These are phyloP conservation scores for Diachasma alloeum DNA, from an alignment of 1,140 invertebrate species.

Conservation along the genomic window DNA sequence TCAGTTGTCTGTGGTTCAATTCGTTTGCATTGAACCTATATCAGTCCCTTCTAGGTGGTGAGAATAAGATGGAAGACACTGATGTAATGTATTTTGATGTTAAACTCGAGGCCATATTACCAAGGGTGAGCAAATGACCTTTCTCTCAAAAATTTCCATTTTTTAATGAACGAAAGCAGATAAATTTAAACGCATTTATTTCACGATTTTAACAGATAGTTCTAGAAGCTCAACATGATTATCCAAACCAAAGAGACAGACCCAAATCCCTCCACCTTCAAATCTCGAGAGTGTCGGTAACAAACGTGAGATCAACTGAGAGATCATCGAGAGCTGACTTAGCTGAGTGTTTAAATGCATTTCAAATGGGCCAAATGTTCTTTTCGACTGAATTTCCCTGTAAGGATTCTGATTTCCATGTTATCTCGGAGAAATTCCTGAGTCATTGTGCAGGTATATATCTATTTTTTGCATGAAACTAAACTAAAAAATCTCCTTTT, in stretches of 20 bases:
- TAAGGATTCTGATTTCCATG: conserved; percentile 69
- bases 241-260: conserved; percentile 79
- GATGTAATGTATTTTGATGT: conserved; percentile 82
- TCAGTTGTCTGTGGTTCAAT: conserved; percentile 91
- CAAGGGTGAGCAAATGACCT: conserved; percentile 72
- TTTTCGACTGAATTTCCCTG: conserved; percentile 79
- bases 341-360: conserved; percentile 75
- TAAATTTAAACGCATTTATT: background rate
- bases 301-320: conserved; percentile 79
- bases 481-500: no score
- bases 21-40: conserved; percentile 90
- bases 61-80: conserved; percentile 45
- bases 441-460: conserved; percentile 76
- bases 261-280: conserved; percentile 84
- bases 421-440: conserved; percentile 80
- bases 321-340: conserved; percentile 76
- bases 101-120: conserved; percentile 89
- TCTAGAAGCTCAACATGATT: conserved; percentile 75
- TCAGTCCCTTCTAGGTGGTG: conserved; percentile 72
- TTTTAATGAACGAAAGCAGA: background rate
- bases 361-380: conserved; percentile 78
- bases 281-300: conserved; percentile 80
- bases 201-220: conserved; percentile 66
- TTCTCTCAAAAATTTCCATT: conserved; percentile 9
- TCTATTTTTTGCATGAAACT: no score